These are phyloP conservation scores for Salmo trutta DNA, from an alignment of 2,797 vertebrate species.

Conservation along the genomic window DNA sequence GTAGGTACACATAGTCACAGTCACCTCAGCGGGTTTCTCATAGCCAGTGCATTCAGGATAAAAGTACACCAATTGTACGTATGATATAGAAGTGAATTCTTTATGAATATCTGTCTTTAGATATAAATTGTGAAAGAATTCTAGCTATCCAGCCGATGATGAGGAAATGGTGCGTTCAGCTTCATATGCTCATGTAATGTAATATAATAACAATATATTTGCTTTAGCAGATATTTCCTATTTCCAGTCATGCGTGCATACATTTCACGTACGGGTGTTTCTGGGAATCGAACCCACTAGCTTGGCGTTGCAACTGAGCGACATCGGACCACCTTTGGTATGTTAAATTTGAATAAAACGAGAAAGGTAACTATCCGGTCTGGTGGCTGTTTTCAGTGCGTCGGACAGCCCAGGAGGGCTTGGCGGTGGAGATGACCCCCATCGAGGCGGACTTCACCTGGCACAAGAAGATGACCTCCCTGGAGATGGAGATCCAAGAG, in stretches of 20 bases:
- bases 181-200: too few species aligned
- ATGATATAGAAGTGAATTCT: background rate
- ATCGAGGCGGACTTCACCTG: slow-evolving; percentile 96
- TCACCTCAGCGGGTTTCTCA: background rate
- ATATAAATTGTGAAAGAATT: background rate
- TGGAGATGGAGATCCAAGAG: slow-evolving; percentile 98
- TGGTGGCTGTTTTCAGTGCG: slow-evolving; percentile 66
- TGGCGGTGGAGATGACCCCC: slow-evolving; percentile 90
- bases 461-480: slow-evolving; percentile 90
- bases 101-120: too few species aligned
- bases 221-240: too few species aligned
- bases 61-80: background rate
- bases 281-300: too few species aligned
- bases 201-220: too few species aligned
- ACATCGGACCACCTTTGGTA: background rate
- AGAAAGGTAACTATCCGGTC: background rate
- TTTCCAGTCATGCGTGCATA: too few species aligned
- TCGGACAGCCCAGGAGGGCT: slow-evolving; percentile 77
- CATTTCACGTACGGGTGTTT: too few species aligned
- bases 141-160: background rate
- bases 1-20: background rate
- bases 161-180: background rate
- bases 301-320: too few species aligned
- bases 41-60: background rate
- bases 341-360: background rate